Evolutionary conservation across 1,140 invertebrate species (phyloP).

Genomic region (Microvelia longipes): DNA sequence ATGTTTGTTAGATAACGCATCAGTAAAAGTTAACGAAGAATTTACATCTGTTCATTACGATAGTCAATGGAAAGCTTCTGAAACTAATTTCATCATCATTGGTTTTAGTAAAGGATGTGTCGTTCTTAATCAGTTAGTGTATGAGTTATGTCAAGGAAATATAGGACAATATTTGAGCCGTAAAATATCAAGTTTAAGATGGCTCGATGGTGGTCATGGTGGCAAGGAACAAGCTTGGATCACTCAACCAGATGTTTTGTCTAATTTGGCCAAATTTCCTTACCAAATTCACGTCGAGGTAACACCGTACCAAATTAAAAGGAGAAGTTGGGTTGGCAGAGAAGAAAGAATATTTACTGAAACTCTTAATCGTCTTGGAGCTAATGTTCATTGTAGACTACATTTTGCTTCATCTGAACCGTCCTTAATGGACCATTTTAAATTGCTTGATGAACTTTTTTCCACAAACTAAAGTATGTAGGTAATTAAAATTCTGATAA

Average conservation of each 20-base stretch:
- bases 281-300: constrained; percentile 50
- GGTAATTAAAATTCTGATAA: too few relatives aligned
- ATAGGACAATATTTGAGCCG: constrained; percentile 40
- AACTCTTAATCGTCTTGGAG: constrained; percentile 44
- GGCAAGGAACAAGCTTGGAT: constrained; percentile 74
- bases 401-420: constrained; percentile 39
- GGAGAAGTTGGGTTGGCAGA: constrained; percentile 60
- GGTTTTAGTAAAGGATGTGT: constrained; percentile 87
- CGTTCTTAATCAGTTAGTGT: constrained; percentile 74
- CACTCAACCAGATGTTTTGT: constrained; percentile 49
- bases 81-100: constrained; percentile 40
- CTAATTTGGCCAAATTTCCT: constrained; percentile 44
- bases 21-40: not conserved
- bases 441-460: not conserved
- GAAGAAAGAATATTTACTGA: constrained; percentile 63
- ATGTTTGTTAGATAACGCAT: constrained; percentile 32
- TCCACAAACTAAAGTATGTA: too few relatives aligned
- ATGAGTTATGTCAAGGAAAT: constrained; percentile 52
- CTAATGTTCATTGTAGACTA: constrained; percentile 39
- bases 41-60: not conserved
- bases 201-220: constrained; percentile 74
- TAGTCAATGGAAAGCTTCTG: not conserved
- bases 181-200: constrained; percentile 56
- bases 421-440: not conserved
- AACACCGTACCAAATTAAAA: constrained; percentile 65